Evolutionary conservation across 2,113 vertebrate species (phyloP).

Genomic region (Calyptommatus sinebrachiatus): DNA sequence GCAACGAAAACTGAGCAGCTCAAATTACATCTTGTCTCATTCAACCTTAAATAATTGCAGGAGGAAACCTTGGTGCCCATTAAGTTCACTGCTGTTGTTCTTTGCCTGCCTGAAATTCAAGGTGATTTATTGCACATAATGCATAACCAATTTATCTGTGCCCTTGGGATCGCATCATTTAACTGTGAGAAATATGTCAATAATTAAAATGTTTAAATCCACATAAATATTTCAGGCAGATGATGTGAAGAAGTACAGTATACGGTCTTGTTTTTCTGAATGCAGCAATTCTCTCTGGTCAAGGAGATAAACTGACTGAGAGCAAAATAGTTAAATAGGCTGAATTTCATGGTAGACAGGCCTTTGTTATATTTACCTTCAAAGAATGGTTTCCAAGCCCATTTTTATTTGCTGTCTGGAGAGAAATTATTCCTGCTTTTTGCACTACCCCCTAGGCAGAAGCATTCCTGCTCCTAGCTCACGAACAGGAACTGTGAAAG

Average conservation of each 20-base stretch:
- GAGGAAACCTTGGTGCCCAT: slow-evolving; percentile 4
- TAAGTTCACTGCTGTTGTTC: slow-evolving; percentile 13
- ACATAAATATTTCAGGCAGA: slow-evolving; percentile 27
- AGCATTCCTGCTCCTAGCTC: too few species aligned
- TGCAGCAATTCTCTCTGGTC: neutral
- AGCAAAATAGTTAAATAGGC: neutral
- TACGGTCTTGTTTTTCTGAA: slow-evolving; percentile 10
- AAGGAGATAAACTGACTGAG: too few species aligned
- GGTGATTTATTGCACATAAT: slow-evolving; percentile 42
- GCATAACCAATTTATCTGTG: slow-evolving; percentile 2
- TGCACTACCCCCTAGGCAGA: too few species aligned
- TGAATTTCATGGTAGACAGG: too few species aligned
- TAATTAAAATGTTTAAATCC: neutral
- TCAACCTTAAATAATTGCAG: slow-evolving; percentile 4
- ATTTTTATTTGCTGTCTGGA: too few species aligned
- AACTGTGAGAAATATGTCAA: slow-evolving; percentile 5
- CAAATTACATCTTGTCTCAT: slow-evolving; percentile 9
- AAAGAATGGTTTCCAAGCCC: too few species aligned
- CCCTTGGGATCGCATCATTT: slow-evolving; percentile 10
- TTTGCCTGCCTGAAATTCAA: slow-evolving; percentile 40
- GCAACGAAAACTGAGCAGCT: slow-evolving; percentile 18
- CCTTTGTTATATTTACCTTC: neutral
- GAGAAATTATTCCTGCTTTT: too few species aligned
- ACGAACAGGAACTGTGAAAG: too few species aligned
- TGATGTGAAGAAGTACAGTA: slow-evolving; percentile 29